A percentile compares a stretch with the other conserved stretches of the same genome.
Conservation (phyloP, 1,140 invertebrate genomes). For the Meloidogyne floridensis region DNA sequence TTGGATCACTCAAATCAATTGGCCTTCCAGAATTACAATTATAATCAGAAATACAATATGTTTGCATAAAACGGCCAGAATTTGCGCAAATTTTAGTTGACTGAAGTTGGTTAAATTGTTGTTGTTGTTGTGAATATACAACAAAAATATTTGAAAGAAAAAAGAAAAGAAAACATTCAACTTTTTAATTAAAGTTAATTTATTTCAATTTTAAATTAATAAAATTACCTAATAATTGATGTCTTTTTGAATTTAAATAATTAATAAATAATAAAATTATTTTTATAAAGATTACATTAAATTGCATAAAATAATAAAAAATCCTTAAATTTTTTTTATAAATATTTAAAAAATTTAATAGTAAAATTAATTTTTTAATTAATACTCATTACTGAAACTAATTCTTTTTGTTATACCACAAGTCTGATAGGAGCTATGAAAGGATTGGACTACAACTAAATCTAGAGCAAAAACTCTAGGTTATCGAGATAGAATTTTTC, state of each 20-base stretch:
- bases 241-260: not conserved
- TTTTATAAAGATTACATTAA: not conserved
- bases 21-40: conserved; percentile 11
- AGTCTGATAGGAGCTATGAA: too few species aligned
- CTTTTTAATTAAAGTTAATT: not conserved
- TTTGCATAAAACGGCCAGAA: conserved; percentile 16
- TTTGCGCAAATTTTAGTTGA: conserved; percentile 9
- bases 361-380: too few species aligned
- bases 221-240: not conserved
- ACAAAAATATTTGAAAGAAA: not conserved
- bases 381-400: too few species aligned
- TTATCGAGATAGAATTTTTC: too few species aligned
- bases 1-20: not conserved
- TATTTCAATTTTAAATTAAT: not conserved
- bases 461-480: too few species aligned
- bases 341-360: not conserved
- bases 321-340: not conserved
- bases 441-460: too few species aligned
- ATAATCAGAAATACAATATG: conserved; percentile 16
- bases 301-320: conserved; percentile 3
- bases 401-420: too few species aligned
- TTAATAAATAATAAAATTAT: not conserved
- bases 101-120: not conserved
- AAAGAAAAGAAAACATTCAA: not conserved
- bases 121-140: not conserved